A percentile compares a stretch with the other conserved stretches of the same genome.
Evolutionary conservation across 2,113 vertebrate genomes (phyloP).

Genomic region (Falcunculus frontatus): DNA sequence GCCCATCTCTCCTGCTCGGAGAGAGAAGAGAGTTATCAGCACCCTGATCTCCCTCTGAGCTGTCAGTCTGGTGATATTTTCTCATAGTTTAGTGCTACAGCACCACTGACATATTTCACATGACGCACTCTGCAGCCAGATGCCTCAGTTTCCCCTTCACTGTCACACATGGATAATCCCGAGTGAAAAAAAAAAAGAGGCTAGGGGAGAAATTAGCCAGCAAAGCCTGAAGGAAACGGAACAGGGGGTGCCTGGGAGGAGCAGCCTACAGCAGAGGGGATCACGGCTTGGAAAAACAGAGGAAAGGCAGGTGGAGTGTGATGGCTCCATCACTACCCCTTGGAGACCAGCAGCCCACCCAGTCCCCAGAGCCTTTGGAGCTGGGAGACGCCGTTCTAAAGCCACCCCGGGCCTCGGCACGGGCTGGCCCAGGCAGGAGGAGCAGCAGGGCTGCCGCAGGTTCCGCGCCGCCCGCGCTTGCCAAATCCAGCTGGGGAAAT

Average conservation of each 20-base stretch:
- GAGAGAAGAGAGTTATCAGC: not conserved
- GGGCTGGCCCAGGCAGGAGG: not conserved
- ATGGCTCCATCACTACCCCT: not conserved
- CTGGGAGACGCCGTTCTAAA: not conserved
- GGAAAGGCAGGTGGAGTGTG: accelerated
- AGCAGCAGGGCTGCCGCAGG: not conserved
- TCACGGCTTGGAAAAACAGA: not conserved
- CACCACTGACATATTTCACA: not conserved
- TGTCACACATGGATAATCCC: not conserved
- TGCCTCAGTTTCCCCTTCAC: not conserved
- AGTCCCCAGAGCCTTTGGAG: accelerated
- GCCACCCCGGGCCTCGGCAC: not conserved
- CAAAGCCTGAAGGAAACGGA: not conserved
- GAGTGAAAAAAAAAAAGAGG: no score
- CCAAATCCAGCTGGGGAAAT: not conserved
- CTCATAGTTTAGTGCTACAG: not conserved
- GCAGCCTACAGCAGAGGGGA: accelerated
- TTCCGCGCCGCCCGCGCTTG: not conserved
- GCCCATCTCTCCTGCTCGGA: accelerated
- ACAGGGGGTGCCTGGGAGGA: not conserved
- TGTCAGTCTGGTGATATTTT: not conserved
- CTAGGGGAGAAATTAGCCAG: not conserved
- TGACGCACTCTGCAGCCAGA: not conserved
- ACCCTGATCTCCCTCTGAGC: not conserved
- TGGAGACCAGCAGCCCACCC: accelerated